Conservation (phyloP, 2,888 invertebrate species). For the Coelinius sp. region DNA sequence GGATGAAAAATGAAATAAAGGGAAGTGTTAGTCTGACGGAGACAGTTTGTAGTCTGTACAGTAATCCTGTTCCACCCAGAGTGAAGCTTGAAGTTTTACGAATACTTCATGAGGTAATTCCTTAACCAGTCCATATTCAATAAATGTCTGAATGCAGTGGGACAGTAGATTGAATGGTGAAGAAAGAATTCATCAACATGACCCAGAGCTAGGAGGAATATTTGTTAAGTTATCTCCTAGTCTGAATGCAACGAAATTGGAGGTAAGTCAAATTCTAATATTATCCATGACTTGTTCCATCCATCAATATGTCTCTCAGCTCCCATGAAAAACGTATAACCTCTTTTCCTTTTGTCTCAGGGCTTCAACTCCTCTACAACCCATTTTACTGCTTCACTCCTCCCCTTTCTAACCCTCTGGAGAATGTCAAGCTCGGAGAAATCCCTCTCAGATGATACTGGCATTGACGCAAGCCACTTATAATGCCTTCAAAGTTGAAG, state of each 20-base stretch:
- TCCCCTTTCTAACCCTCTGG: neutral
- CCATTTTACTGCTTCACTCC: neutral
- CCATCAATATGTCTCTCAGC: conserved; percentile 2
- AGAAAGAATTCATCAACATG: conserved; percentile 30
- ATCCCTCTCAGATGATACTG: conserved; percentile 25
- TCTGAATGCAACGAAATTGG: neutral
- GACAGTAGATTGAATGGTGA: conserved; percentile 6
- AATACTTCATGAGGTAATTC: conserved; percentile 56
- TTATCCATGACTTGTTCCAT: neutral
- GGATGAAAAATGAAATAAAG: neutral
- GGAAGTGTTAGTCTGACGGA: neutral
- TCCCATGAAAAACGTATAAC: conserved; percentile 10
- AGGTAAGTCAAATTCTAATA: conserved; percentile 14
- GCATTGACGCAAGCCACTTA: conserved; percentile 6
- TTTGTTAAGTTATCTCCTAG: neutral
- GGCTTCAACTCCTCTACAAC: neutral
- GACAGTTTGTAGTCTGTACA: conserved; percentile 11
- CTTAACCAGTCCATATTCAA: conserved; percentile 47
- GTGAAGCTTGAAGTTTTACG: too few relatives aligned
- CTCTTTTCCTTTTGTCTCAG: conserved; percentile 16
- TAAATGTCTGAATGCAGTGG: conserved; percentile 52
- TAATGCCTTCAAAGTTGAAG: conserved; percentile 17
- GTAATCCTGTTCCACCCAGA: conserved; percentile 5
- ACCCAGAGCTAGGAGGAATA: conserved; percentile 31
- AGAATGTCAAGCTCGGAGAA: conserved; percentile 23